Evolutionary conservation across 2,113 vertebrate genomes (phyloP).

Genomic region (Aptenodytes forsteri): DNA sequence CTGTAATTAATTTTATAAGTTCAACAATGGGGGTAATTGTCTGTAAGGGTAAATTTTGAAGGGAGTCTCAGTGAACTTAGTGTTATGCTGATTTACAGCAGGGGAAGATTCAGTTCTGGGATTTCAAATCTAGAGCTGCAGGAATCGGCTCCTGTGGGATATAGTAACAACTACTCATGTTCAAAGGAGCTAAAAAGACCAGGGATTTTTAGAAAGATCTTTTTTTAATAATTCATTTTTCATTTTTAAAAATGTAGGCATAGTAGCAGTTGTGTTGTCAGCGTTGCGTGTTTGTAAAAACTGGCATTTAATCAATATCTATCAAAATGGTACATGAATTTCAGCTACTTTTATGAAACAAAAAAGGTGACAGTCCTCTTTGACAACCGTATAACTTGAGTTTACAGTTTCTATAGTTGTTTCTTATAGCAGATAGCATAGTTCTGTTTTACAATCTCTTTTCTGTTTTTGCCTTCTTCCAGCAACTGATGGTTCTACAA

Average conservation of each 20-base stretch:
- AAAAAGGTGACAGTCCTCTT: background rate
- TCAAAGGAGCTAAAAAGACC: background rate
- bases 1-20: background rate
- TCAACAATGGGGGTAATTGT: background rate
- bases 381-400: background rate
- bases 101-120: background rate
- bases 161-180: rapidly evolving
- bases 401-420: background rate
- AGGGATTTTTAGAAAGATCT: background rate
- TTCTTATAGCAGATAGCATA: background rate
- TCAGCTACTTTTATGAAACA: background rate
- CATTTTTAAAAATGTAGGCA: background rate
- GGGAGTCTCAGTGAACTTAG: background rate
- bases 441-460: background rate
- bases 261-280: background rate
- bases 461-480: background rate
- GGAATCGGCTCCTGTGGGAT: background rate
- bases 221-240: background rate
- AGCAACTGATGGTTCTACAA: background rate
- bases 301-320: background rate
- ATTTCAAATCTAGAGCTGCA: background rate
- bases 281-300: background rate
- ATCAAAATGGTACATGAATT: background rate
- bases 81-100: background rate
- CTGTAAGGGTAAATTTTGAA: background rate